Evolutionary conservation across 2,797 vertebrate species (phyloP).

Genomic region (Ciconia nigra): DNA sequence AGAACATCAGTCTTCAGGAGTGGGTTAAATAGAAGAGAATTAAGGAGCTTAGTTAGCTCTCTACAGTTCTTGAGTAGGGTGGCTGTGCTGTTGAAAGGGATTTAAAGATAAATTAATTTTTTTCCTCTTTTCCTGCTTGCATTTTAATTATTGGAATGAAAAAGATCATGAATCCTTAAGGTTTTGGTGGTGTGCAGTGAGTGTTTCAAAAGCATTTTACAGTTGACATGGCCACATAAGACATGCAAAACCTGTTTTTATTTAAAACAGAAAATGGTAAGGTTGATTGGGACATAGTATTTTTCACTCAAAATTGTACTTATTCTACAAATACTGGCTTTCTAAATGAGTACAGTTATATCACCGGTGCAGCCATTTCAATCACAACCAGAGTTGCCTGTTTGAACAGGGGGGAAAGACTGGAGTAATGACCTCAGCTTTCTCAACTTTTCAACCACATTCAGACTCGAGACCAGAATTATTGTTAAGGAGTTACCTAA

Average conservation of each 20-base stretch:
- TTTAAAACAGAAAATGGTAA: background rate
- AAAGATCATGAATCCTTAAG: background rate
- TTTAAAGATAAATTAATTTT: slow-evolving; percentile 11
- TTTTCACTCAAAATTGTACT: background rate
- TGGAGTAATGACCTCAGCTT: background rate
- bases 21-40: slow-evolving; percentile 35
- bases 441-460: background rate
- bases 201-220: background rate
- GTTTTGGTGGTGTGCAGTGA: background rate
- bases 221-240: background rate
- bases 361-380: background rate
- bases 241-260: background rate
- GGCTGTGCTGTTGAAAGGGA: background rate
- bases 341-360: background rate
- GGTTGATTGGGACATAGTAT: background rate
- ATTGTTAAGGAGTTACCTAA: background rate
- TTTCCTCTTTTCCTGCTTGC: background rate
- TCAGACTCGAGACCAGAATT: background rate
- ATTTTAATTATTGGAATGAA: slow-evolving; percentile 35
- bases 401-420: background rate
- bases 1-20: slow-evolving; percentile 15
- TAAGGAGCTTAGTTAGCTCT: slow-evolving; percentile 28
- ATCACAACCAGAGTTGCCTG: background rate
- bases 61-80: background rate
- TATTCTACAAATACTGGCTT: background rate